These are phyloP conservation scores for Phalacrocorax aristotelis DNA, from an alignment of 2,113 vertebrate genomes.

Conservation along the genomic window DNA sequence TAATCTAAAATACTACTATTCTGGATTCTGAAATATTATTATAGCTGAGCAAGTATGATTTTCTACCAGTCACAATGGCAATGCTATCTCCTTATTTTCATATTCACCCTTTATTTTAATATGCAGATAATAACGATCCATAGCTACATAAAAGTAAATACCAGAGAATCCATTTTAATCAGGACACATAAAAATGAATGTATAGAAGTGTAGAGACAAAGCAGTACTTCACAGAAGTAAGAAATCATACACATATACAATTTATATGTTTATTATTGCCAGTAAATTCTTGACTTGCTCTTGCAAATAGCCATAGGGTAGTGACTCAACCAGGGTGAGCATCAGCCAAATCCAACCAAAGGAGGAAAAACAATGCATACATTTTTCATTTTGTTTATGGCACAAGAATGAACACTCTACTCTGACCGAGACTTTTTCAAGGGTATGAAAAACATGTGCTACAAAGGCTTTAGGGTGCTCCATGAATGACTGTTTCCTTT, in stretches of 20 bases:
- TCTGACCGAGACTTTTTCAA: neutral
- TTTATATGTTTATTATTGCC: neutral
- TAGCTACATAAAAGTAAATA: neutral
- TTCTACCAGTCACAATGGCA: neutral
- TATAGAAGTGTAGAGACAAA: neutral
- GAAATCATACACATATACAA: neutral
- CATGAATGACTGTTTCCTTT: neutral
- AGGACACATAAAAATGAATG: neutral
- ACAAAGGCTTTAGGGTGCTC: neutral
- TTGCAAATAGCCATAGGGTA: neutral
- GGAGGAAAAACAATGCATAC: neutral
- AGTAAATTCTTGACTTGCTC: neutral
- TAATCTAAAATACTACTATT: neutral
- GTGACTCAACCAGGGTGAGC: neutral
- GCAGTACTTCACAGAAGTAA: neutral
- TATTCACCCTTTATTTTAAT: neutral
- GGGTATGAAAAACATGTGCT: neutral
- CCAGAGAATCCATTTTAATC: neutral
- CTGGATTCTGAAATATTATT: neutral
- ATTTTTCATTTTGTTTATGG: neutral
- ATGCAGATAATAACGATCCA: neutral
- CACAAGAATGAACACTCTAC: neutral
- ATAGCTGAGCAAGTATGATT: neutral
- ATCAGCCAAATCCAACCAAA: neutral
- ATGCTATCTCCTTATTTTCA: neutral